Conservation (phyloP, 2,888 invertebrate species). For the Fabriciana adippe region DNA sequence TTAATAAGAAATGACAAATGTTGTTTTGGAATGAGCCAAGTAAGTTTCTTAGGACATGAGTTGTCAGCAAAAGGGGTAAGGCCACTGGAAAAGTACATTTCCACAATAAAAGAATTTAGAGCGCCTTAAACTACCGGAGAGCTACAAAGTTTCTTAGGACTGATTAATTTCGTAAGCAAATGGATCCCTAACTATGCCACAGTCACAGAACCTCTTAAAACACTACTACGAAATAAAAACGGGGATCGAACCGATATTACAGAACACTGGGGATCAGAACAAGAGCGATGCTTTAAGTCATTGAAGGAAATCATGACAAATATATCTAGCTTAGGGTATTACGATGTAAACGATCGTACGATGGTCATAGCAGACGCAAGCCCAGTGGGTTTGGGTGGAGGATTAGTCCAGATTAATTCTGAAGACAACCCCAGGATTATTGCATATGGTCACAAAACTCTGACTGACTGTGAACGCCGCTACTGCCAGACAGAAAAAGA, state of each 20-base stretch:
- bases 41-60: conserved; percentile 41
- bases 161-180: conserved; percentile 42
- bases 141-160: conserved; percentile 45
- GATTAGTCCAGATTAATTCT: conserved; percentile 19
- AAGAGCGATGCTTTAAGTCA: no score
- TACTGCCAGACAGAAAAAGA: conserved; percentile 46
- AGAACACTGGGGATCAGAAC: conserved; percentile 26
- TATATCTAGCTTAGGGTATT: background rate
- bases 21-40: conserved; percentile 13
- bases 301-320: background rate
- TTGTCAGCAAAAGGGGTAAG: conserved; percentile 34
- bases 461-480: conserved; percentile 32
- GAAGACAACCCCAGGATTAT: conserved; percentile 38
- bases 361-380: conserved; percentile 6
- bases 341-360: conserved; percentile 10
- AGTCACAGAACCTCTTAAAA: conserved; percentile 38
- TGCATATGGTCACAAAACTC: conserved; percentile 39
- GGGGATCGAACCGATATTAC: conserved; percentile 28
- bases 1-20: conserved; percentile 33
- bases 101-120: conserved; percentile 35
- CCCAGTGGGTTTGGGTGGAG: conserved; percentile 8
- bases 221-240: conserved; percentile 27
- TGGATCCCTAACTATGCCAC: conserved; percentile 43
- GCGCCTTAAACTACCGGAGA: conserved; percentile 39
- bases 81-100: conserved; percentile 41